phyloP scores from a whole-genome alignment of 1,140 invertebrate species.

The Physella acuta region DNA sequence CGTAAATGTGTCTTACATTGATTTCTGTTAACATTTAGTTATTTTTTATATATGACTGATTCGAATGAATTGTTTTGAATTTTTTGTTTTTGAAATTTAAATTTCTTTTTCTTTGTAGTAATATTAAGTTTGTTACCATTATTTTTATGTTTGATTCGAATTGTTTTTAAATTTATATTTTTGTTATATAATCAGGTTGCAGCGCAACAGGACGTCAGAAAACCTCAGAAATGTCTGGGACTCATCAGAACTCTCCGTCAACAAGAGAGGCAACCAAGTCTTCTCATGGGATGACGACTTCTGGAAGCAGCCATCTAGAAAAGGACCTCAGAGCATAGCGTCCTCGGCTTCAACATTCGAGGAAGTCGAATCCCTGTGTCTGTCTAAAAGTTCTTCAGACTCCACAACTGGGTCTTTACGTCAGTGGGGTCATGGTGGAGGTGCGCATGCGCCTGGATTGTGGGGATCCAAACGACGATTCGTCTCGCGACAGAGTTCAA shows the following conservation, averaged over 20 bases:
- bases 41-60: too few relatives aligned
- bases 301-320: not conserved
- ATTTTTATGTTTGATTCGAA: too few relatives aligned
- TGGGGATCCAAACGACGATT: not conserved
- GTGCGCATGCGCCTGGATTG: not conserved
- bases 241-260: not conserved
- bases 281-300: conserved; percentile 21
- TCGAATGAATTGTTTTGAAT: too few relatives aligned
- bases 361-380: conserved; percentile 32
- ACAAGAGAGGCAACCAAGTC: not conserved
- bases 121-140: too few relatives aligned
- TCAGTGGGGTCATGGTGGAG: not conserved
- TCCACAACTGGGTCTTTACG: conserved; percentile 9
- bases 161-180: not conserved
- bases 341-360: conserved; percentile 30
- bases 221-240: not conserved
- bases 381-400: conserved; percentile 31
- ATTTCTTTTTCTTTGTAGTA: too few relatives aligned
- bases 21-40: too few relatives aligned
- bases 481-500: conserved; percentile 30
- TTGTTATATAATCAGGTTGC: not conserved
- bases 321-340: conserved; percentile 5
- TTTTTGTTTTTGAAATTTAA: too few relatives aligned
- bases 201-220: not conserved
- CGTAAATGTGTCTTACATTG: too few relatives aligned